A percentile compares a stretch with the other conserved stretches of the same genome.
Conservation (phyloP, 2,113 vertebrate species). For the Phyllopteryx taeniolatus region DNA sequence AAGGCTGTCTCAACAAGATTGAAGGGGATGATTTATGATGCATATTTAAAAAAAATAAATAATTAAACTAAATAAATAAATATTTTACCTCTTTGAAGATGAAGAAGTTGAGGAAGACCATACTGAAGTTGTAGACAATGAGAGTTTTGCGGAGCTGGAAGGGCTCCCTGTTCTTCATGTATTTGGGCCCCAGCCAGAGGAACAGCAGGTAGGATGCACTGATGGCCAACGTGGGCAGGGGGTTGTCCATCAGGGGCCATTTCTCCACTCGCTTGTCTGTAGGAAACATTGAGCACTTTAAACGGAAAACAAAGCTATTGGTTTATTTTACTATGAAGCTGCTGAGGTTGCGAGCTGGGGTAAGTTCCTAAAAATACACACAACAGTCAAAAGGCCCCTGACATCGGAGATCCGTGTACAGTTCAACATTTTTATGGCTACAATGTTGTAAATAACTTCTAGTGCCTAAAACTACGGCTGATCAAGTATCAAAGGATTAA, state of each 20-base stretch:
- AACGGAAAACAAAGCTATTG: background rate
- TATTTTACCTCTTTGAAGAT: constrained; percentile 93
- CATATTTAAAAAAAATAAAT: no score
- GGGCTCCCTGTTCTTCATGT: constrained; percentile 93
- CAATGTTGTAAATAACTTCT: background rate
- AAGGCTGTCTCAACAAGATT: background rate
- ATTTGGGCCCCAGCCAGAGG: constrained; percentile 96
- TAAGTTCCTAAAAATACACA: background rate
- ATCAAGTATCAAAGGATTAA: background rate
- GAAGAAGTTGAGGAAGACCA: constrained; percentile 98
- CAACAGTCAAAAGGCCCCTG: background rate
- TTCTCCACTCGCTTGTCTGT: constrained; percentile 96
- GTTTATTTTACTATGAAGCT: background rate
- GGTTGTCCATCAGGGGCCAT: constrained; percentile 95
- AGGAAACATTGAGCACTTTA: background rate
- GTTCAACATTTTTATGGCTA: background rate
- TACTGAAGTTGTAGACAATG: constrained; percentile 96
- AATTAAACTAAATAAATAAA: no score
- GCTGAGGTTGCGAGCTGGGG: background rate
- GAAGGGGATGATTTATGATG: background rate
- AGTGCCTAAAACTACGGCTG: background rate
- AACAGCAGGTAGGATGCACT: constrained; percentile 93
- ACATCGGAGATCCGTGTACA: background rate
- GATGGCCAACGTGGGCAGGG: constrained; percentile 89
- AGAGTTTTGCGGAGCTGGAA: constrained; percentile 94